These are phyloP conservation scores for Herpailurus yagouaroundi DNA, from an alignment of 2,113 vertebrate species.

Conservation along the genomic window DNA sequence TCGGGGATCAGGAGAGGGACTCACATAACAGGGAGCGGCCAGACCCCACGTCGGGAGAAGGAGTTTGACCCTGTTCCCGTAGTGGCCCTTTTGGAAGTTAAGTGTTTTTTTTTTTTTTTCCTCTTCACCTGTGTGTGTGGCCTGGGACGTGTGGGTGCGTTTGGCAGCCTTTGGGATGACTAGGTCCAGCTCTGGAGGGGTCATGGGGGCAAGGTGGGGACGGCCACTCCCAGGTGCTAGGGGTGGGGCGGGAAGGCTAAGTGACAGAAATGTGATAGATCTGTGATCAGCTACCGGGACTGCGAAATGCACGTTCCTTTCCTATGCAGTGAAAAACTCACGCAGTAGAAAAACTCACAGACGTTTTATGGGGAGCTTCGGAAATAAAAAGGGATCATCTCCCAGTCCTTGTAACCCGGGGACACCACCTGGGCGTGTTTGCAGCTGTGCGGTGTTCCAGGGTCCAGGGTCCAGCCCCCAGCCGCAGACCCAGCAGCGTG, in stretches of 20 bases:
- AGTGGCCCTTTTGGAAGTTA: neutral
- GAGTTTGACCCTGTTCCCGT: accelerated
- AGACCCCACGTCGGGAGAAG: accelerated
- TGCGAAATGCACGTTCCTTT: neutral
- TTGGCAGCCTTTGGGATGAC: neutral
- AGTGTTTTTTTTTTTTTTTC: neutral
- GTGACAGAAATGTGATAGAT: neutral
- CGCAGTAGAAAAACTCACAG: neutral
- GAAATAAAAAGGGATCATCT: neutral
- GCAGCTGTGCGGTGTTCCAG: accelerated
- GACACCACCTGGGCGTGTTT: accelerated
- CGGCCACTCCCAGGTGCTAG: neutral
- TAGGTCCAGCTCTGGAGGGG: neutral
- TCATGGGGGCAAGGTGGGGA: neutral
- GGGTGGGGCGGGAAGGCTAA: neutral
- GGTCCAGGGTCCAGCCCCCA: accelerated
- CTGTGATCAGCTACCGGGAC: neutral
- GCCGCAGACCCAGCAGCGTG: neutral
- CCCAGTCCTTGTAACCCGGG: neutral
- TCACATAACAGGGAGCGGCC: accelerated
- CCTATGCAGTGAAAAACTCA: neutral
- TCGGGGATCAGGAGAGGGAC: neutral
- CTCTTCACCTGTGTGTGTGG: neutral
- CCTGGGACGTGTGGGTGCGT: neutral
- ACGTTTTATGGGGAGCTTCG: neutral